Evolutionary conservation across 2,113 vertebrate species (phyloP), one percentile per base, ranked within the genome.

Genomic region (Calypte anna): DNA sequence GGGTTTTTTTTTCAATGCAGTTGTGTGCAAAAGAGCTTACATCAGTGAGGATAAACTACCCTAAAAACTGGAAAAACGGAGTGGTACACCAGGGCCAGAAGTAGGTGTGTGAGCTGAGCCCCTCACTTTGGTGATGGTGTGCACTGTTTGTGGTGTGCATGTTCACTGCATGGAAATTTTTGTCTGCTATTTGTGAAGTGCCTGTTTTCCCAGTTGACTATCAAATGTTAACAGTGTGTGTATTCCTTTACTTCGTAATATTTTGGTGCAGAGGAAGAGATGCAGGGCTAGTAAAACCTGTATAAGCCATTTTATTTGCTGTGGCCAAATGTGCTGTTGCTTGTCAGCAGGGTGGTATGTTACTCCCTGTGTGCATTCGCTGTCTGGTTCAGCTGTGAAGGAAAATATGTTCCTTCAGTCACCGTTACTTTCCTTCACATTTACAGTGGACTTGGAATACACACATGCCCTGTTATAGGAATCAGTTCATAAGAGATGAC

Each of bases 371-470:
- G 33, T 64, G 58, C 74, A 10, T 63, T 77, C 0, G 0, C 68
- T 14, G 46, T 46, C 89, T 86, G 73, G 36, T 63, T 59, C 62
- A 81, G 61, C 48, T 10, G 2, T 0, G 0, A 68, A 79, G 78
- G 40, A 84, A 96, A 94, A 89, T 43, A 28, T 1, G 6, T 87
- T 87, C 74, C 67, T 69, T 53, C 79, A 72, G 58, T 90, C 82
- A 9, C 83, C 83, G 19, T 33, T 96, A 93, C 87, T 96, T 96
- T 94, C 75, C 70, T 91, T 95, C 84, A 90, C 87, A 67, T 86
- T 86, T 88, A 4, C 0, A 25, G 73, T 14, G 6, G 44, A 27
- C 44, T 51, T 40, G 50, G 70, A 91, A 94, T 44, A 94, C 74
- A 93, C 90, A 94, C 82, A 87, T 92, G 91, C 74, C 82, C 87